phyloP scores from a whole-genome alignment of 2,113 vertebrate species.

The Melanostigma gelatinosum region DNA sequence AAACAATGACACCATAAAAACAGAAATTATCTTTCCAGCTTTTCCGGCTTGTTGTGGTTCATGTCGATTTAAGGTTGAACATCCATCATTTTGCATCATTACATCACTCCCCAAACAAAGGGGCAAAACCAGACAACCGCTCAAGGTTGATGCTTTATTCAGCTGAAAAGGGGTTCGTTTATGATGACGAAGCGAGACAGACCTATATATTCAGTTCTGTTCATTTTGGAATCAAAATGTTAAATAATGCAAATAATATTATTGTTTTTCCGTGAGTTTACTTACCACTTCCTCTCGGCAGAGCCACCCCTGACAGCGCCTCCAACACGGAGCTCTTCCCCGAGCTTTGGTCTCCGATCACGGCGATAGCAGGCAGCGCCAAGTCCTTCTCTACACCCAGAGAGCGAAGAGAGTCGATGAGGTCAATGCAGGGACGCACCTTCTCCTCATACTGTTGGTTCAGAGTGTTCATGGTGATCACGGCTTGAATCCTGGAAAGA shows the following conservation, averaged over 20 bases:
- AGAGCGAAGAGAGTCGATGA: conserved; percentile 80
- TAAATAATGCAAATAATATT: not conserved
- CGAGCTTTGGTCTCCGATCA: too few species aligned
- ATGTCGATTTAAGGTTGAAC: not conserved
- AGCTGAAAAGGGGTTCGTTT: not conserved
- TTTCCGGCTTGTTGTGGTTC: too few species aligned
- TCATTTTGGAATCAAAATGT: not conserved
- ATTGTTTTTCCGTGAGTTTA: not conserved
- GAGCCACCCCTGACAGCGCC: conserved; percentile 83
- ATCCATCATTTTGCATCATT: not conserved
- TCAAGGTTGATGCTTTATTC: not conserved
- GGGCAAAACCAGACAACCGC: not conserved
- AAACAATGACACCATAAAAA: too few species aligned
- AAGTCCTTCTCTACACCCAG: conserved; percentile 83
- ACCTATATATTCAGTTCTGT: not conserved
- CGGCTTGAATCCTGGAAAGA: not conserved
- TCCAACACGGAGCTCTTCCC: too few species aligned
- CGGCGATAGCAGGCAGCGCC: not conserved
- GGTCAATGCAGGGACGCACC: conserved; percentile 82
- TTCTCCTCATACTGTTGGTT: conserved; percentile 80
- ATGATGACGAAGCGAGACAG: not conserved
- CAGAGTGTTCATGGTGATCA: conserved; percentile 52
- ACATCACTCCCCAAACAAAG: too few species aligned
- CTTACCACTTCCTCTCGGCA: conserved; percentile 90
- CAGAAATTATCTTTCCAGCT: too few species aligned